phyloP scores from a whole-genome alignment of 2,888 invertebrate genomes.

The Erebia palarica region DNA sequence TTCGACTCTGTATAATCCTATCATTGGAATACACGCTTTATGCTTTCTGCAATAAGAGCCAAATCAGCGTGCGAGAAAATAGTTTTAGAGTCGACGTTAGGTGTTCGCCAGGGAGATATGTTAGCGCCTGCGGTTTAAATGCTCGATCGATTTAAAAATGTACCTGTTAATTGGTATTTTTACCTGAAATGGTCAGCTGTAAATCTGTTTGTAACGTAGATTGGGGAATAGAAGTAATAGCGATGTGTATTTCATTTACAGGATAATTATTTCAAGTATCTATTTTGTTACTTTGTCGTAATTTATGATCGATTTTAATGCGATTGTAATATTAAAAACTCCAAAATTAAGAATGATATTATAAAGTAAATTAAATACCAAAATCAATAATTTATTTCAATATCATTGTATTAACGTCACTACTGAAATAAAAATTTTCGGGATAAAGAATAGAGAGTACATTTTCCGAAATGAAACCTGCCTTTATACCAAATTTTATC shows the following conservation, averaged over 20 bases:
- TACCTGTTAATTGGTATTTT: constrained; percentile 42
- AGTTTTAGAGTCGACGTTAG: constrained; percentile 33
- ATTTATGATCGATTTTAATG: too few species aligned
- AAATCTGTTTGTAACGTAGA: constrained; percentile 6
- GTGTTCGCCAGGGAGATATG: constrained; percentile 53
- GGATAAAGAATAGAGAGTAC: too few species aligned
- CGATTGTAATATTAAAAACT: too few species aligned
- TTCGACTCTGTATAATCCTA: constrained; percentile 17
- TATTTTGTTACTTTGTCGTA: too few species aligned
- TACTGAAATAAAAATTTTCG: too few species aligned
- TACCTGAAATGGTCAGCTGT: constrained; percentile 25
- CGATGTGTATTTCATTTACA: not conserved
- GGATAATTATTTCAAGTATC: not conserved
- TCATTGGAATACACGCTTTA: constrained; percentile 24
- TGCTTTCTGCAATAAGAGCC: not conserved
- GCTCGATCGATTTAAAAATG: constrained; percentile 39
- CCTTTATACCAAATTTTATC: too few species aligned
- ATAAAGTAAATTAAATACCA: too few species aligned
- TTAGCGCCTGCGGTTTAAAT: constrained; percentile 50
- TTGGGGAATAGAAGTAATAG: not conserved
- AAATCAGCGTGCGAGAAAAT: not conserved
- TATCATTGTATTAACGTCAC: too few species aligned
- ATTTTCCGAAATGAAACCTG: too few species aligned
- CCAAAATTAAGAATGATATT: too few species aligned
- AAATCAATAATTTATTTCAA: too few species aligned